phyloP scores from a whole-genome alignment of 2,113 vertebrate species.

The Turnix velox region DNA sequence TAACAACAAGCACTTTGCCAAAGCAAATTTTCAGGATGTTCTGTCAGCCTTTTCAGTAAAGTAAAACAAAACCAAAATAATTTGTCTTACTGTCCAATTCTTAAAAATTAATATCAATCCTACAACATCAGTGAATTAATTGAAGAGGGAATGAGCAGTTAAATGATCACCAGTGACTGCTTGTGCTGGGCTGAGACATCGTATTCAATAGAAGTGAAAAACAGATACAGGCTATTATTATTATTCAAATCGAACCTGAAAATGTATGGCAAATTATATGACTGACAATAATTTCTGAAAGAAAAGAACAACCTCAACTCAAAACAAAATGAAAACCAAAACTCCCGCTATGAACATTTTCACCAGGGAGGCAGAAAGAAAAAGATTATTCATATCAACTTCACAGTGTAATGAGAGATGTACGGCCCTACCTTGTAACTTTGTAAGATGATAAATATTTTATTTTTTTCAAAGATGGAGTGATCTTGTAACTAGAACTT shows the following conservation, averaged over 20 bases:
- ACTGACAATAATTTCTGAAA: background rate
- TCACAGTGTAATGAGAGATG: background rate
- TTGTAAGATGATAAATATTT: background rate
- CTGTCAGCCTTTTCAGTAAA: background rate
- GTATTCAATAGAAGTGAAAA: background rate
- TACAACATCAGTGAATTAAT: background rate
- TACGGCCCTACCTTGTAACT: background rate
- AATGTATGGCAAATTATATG: background rate
- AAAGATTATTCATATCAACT: background rate
- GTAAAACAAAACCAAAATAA: background rate
- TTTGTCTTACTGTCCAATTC: background rate
- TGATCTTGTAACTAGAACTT: background rate
- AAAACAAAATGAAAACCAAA: background rate
- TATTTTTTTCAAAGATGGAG: background rate
- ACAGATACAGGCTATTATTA: background rate
- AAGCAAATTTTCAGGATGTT: background rate
- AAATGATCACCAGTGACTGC: background rate
- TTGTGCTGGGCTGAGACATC: background rate
- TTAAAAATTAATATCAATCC: conserved; percentile 30
- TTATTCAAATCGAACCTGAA: background rate
- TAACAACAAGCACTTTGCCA: background rate
- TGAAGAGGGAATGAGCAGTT: background rate
- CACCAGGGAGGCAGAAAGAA: background rate
- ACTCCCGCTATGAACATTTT: background rate
- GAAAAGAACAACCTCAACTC: background rate